Base-by-base conservation (phyloP, 2,797 vertebrate species). In the Ficedula albicollis region DNA sequence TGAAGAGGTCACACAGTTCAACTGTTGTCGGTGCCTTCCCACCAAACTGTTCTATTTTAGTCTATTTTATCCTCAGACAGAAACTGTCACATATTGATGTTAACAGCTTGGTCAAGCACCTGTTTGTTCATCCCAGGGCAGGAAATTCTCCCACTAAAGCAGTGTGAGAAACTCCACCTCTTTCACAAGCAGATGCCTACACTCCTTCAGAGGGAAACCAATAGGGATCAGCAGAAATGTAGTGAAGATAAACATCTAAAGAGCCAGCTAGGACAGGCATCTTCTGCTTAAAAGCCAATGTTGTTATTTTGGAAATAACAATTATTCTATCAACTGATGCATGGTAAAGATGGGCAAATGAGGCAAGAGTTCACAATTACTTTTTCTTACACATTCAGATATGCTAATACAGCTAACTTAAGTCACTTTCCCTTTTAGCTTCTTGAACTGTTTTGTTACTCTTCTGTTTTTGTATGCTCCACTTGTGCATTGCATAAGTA, bases 361-460 rank as follows among this genome's bases (percentile, higher is more conserved):
- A 82, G 26, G 52, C 41, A 74, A 62, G 41, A 80, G 48, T 25
- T 84, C 23, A 16, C 46, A 80, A 72, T 34, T 52, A 59, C 32
- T 80, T 78, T 84, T 69, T 67, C 52, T 92, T 79, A 84, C 14
- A 32, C 62, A 15, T 72, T 78, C n/a, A 62, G 38, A 77, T 91
- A 80, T 58, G n/a, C 25, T 76, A 74, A 85, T 48, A 63, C 8
- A 82, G 25, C 17, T 63, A 81, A 69, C 19, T 81, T 74, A 52
- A 0, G 1, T 49, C 54, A 86, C 26, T 15, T n/a, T 73, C 10
- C 32, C 43, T 88, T 93, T 82, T 51, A 80, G 72, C 22, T 92
- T 91, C 95, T 52, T 66, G 20, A 94, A 77, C 39, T 56, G 21
- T 41, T 77, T 49, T 68, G 8, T 34, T 41, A 41, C 32, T 84